Evolutionary conservation across 1,140 invertebrate genomes (phyloP).

Genomic region (Anoplolepis gracilipes): DNA sequence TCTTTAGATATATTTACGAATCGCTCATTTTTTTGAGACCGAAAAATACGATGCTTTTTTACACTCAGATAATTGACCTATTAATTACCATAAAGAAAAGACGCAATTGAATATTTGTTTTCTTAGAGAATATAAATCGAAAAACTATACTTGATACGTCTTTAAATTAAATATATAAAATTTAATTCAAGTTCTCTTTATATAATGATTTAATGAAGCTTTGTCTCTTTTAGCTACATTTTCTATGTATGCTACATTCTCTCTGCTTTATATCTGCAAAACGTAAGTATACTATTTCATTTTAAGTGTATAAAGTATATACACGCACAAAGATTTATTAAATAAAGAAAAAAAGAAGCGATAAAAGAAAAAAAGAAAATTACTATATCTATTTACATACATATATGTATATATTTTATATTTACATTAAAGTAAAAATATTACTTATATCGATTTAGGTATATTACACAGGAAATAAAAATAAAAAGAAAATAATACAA

Average conservation of each 20-base stretch:
- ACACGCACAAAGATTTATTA: background rate
- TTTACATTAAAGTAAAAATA: background rate
- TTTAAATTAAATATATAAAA: background rate
- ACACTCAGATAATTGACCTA: background rate
- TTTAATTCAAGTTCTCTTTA: background rate
- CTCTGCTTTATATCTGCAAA: background rate
- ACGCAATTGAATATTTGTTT: background rate
- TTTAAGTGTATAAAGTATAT: conserved; percentile 4
- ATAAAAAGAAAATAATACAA: background rate
- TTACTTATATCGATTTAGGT: background rate
- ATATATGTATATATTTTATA: no score
- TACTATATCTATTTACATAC: background rate
- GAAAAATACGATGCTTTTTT: background rate
- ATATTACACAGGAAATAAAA: background rate
- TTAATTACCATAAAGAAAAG: background rate
- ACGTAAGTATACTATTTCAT: background rate
- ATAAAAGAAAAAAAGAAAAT: background rate
- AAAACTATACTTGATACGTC: background rate
- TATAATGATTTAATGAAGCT: conserved; percentile 9
- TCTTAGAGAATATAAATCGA: background rate
- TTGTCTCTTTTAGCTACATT: background rate
- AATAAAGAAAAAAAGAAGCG: background rate
- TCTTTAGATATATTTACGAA: background rate
- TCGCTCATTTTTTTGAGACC: background rate
- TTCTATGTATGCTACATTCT: background rate